These are phyloP conservation scores for Xenopus petersii DNA, from an alignment of 2,797 vertebrate species.

Conservation along the genomic window DNA sequence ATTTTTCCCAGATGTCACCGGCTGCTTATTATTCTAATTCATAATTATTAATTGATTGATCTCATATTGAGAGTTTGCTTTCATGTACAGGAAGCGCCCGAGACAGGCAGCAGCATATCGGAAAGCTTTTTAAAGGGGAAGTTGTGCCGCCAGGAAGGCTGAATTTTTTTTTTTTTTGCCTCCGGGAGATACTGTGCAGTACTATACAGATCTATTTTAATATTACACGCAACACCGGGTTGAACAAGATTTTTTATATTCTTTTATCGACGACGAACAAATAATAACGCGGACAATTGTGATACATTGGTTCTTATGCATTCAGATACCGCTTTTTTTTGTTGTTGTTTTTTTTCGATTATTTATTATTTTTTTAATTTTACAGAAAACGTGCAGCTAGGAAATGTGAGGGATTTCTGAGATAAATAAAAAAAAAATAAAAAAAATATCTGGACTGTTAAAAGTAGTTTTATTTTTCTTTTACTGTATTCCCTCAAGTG, in stretches of 20 bases:
- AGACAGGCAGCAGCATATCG: conserved; percentile 52
- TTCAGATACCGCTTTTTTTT: conserved; percentile 63
- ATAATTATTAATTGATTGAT: neutral
- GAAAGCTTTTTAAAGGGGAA: conserved; percentile 37
- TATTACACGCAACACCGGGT: conserved; percentile 82
- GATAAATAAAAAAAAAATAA: conserved; percentile 28
- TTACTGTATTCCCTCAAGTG: conserved; percentile 50
- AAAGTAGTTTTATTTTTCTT: conserved; percentile 64
- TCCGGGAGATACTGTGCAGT: conserved; percentile 99
- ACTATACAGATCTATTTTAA: conserved; percentile 98
- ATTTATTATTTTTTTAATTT: conserved; percentile 4
- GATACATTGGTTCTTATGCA: conserved; percentile 60
- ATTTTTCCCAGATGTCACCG: neutral
- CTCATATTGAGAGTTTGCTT: conserved; percentile 45
- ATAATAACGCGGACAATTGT: conserved; percentile 60
- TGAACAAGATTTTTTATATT: conserved; percentile 95
- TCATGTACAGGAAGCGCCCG: conserved; percentile 39
- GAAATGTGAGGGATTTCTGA: conserved; percentile 66
- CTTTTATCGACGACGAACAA: conserved; percentile 87
- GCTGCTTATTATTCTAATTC: conserved; percentile 27
- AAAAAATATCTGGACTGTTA: conserved; percentile 68
- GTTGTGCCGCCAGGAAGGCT: conserved; percentile 23
- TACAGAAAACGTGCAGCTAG: conserved; percentile 53
- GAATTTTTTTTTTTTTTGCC: conserved; percentile 60
- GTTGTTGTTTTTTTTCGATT: conserved; percentile 36